Evolutionary conservation across 2,797 vertebrate genomes (phyloP).

Genomic region (Morus bassanus): DNA sequence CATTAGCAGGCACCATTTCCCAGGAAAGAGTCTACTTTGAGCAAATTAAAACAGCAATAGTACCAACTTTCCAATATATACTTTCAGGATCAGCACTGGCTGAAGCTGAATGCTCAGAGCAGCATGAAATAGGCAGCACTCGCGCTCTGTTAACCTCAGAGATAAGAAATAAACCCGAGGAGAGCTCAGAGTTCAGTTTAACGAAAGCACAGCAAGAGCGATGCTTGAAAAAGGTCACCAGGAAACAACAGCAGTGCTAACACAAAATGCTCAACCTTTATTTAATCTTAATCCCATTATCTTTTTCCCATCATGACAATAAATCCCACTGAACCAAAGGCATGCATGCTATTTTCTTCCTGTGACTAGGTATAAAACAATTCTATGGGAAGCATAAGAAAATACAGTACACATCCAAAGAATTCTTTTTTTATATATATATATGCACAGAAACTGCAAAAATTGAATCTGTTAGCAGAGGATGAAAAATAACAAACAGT

Average conservation of each 20-base stretch:
- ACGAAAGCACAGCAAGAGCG: not conserved
- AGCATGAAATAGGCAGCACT: not conserved
- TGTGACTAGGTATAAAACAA: not conserved
- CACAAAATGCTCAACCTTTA: not conserved
- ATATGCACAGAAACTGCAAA: not conserved
- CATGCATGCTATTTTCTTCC: not conserved
- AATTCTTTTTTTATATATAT: not conserved
- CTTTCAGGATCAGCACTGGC: not conserved
- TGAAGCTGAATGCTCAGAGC: slow-evolving; percentile 1
- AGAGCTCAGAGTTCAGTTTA: not conserved
- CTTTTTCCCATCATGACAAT: not conserved
- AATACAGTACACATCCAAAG: not conserved
- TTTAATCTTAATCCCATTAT: slow-evolving; percentile 12
- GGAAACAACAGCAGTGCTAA: not conserved
- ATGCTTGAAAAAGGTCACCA: slow-evolving; percentile 18
- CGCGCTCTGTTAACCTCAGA: not conserved
- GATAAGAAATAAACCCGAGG: not conserved
- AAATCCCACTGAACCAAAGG: not conserved
- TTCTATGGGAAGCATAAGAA: not conserved
- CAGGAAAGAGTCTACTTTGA: not conserved
- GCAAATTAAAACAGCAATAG: not conserved
- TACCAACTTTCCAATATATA: not conserved
- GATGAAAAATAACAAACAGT: not conserved
- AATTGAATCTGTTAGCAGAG: not conserved
- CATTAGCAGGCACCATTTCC: not conserved